Evolutionary conservation across 2,888 invertebrate genomes (phyloP).

Genomic region (Chrysodeixis includens): DNA sequence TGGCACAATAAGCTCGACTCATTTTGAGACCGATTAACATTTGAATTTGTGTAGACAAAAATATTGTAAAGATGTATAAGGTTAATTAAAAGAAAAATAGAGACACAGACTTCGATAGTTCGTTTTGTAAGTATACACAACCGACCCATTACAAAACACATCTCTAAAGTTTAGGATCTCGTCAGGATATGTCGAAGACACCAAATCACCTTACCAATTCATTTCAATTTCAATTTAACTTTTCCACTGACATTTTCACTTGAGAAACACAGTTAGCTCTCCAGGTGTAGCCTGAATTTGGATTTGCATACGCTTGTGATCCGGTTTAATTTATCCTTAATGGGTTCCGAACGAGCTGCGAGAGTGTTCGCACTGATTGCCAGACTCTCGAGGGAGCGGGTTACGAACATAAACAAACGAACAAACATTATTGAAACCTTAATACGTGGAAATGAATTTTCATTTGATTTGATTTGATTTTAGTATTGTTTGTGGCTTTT

Average conservation of each 20-base stretch:
- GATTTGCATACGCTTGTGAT: constrained; percentile 76
- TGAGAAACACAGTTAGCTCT: constrained; percentile 50
- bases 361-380: constrained; percentile 80
- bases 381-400: constrained; percentile 77
- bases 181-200: background rate
- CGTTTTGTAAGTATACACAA: too few relatives aligned
- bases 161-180: too few relatives aligned
- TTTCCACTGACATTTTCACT: constrained; percentile 44
- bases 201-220: background rate
- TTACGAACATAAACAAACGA: constrained; percentile 57
- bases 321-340: constrained; percentile 85
- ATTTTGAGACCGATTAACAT: too few relatives aligned
- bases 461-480: background rate
- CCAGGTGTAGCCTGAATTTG: constrained; percentile 49
- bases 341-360: constrained; percentile 82
- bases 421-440: constrained; percentile 54
- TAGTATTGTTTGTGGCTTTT: background rate
- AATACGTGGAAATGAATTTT: constrained; percentile 22
- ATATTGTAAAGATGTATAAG: too few relatives aligned
- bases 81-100: too few relatives aligned
- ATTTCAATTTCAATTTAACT: constrained; percentile 50
- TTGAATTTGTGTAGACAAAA: too few relatives aligned
- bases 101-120: too few relatives aligned
- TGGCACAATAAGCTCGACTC: too few relatives aligned
- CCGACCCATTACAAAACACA: too few relatives aligned